Evolutionary conservation across 2,888 invertebrate genomes (phyloP).

Genomic region (Lepidocyrtinus sp.): DNA sequence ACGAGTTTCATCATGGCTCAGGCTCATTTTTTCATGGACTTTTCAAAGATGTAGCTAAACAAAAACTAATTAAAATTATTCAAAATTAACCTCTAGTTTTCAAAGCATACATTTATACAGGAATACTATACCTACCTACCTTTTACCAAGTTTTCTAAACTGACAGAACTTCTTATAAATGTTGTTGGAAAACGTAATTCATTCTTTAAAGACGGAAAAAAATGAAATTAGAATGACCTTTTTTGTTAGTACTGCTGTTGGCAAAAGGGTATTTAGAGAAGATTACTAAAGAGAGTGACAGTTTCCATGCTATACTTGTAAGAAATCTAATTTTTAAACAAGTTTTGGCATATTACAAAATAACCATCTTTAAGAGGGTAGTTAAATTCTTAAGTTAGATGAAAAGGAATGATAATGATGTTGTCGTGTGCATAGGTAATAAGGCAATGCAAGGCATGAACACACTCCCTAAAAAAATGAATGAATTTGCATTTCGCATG

Average conservation of each 20-base stretch:
- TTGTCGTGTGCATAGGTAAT: slow-evolving; percentile 7
- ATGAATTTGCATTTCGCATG: slow-evolving; percentile 4
- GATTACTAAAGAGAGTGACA: background rate
- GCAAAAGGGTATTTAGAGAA: too few relatives aligned
- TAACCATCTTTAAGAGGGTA: background rate
- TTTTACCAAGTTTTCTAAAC: background rate
- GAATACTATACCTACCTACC: background rate
- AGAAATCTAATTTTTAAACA: too few relatives aligned
- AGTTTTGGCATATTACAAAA: too few relatives aligned
- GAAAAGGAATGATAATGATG: background rate
- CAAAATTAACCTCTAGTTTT: slow-evolving; percentile 4
- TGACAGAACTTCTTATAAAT: too few relatives aligned
- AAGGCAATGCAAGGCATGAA: slow-evolving; percentile 1
- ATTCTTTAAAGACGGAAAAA: slow-evolving; percentile 3
- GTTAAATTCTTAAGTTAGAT: too few relatives aligned
- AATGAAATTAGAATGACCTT: background rate
- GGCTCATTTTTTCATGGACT: slow-evolving; percentile 59
- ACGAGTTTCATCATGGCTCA: slow-evolving; percentile 56
- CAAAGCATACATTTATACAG: background rate
- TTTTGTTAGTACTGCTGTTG: background rate
- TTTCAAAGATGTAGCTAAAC: slow-evolving; percentile 14
- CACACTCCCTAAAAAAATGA: background rate
- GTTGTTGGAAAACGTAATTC: background rate
- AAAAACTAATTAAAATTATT: background rate
- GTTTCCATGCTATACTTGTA: background rate